These are phyloP conservation scores for Pseudonaja textilis DNA, from an alignment of 2,113 vertebrate species.

Conservation along the genomic window DNA sequence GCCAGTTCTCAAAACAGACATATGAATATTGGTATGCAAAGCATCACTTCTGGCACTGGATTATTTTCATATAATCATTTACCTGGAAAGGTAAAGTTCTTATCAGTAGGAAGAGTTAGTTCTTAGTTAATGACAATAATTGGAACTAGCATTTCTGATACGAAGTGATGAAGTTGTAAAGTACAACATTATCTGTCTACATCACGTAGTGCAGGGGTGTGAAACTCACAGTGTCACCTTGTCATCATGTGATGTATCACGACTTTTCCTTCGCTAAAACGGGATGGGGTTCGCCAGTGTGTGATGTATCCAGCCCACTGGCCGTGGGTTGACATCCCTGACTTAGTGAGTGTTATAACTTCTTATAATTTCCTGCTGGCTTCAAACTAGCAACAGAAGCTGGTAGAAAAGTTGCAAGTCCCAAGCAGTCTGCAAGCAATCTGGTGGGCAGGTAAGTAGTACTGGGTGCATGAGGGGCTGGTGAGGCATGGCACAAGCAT, in stretches of 20 bases:
- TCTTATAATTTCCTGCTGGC: not conserved
- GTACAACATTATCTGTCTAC: not conserved
- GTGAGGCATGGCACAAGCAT: not conserved
- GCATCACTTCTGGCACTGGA: not conserved
- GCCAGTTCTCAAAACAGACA: not conserved
- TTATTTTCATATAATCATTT: not conserved
- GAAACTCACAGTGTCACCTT: too few relatives aligned
- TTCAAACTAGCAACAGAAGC: not conserved
- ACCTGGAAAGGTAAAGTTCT: not conserved
- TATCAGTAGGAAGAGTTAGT: not conserved
- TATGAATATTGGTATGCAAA: not conserved
- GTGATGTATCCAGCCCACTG: too few relatives aligned
- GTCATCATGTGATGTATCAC: too few relatives aligned
- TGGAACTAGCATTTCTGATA: not conserved
- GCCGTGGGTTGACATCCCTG: too few relatives aligned
- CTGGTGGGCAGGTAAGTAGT: not conserved
- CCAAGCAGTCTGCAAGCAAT: not conserved
- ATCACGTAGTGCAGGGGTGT: not conserved
- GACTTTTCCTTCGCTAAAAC: too few relatives aligned
- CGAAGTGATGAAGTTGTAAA: not conserved
- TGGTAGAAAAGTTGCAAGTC: not conserved
- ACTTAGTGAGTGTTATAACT: not conserved
- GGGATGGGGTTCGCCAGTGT: fast-evolving
- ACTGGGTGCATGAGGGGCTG: not conserved
- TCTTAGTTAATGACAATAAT: not conserved